phyloP scores from a whole-genome alignment of 2,113 vertebrate species.

The Dasyurus viverrinus region DNA sequence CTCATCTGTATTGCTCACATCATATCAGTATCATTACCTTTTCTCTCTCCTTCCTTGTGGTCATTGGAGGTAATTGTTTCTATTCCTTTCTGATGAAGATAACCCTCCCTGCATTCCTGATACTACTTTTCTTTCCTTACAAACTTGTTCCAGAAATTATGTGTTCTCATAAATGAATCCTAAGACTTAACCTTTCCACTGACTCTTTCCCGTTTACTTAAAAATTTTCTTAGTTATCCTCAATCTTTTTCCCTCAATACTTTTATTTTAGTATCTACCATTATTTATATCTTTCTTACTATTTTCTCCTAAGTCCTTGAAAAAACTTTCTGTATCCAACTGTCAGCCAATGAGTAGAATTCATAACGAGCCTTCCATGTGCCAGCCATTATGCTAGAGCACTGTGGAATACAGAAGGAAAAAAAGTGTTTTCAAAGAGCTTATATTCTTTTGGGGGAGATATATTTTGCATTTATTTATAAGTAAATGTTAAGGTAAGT shows the following conservation, averaged over 20 bases:
- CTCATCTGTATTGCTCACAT: not conserved
- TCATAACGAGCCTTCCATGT: not conserved
- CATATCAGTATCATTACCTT: not conserved
- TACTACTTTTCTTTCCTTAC: not conserved
- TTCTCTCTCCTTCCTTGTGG: not conserved
- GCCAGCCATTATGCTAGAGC: no score
- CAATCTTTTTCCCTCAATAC: not conserved
- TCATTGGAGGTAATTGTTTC: not conserved
- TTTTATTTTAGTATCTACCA: not conserved
- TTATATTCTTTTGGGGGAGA: not conserved
- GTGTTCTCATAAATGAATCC: no score
- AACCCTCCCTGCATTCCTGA: not conserved
- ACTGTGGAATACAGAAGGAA: not conserved
- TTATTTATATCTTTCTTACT: not conserved
- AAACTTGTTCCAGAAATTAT: not conserved
- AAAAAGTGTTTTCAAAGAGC: not conserved
- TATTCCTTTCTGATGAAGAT: not conserved
- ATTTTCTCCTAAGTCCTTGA: not conserved
- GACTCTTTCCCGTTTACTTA: not conserved
- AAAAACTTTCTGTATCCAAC: not conserved
- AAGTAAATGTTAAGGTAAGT: not conserved
- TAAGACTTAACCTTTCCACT: not conserved
- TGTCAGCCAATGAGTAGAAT: not conserved
- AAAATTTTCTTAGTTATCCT: not conserved
- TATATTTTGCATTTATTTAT: not conserved